Evolutionary conservation across 2,888 invertebrate genomes (phyloP), one percentile per base, ranked within the genome.

Genomic region (Cephus sareptanus): DNA sequence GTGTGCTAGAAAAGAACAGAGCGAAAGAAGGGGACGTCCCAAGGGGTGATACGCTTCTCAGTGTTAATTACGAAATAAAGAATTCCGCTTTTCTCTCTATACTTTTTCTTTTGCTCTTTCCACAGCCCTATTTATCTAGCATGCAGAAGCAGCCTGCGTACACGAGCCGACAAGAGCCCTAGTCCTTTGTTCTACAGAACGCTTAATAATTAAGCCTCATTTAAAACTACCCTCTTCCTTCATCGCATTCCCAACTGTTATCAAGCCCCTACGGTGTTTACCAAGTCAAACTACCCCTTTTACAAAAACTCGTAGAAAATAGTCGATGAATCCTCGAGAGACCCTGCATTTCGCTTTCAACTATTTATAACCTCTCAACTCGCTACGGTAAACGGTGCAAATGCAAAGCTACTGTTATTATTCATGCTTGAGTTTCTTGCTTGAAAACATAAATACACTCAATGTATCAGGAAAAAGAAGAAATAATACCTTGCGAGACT

Each of bases 1-100:
- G 30, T 30, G 13, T 30, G 56, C 56, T 56, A 56, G 56, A 56
- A 56, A 23, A 56, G 23, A 15, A 56, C 23, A 56, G 56, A 56
- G 9, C 23, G 9, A 56, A 56, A 23, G 9, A 56, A 56, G 56
- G 9, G 56, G 9, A 23, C 23, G 23, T 56, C 56, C 56, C 56
- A 56, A 56, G 56, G 56, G 40, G 40, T 6, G 40, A 40, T 40
- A 40, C 23, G 35, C 13, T 77, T n/a, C 15, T 34, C 37, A 23
- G 74, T n/a, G 34, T 34, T 77, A 56, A 75, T 80, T 78, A 78
- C 75, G 78, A 80, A 79, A 77, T 75, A 74, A 74, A 80, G 73
- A 77, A 80, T 82, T 80, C 79, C 78, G 70, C 76, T 68, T 79
- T 76, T 34, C 75, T 69, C 11, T 35, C 69, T 33, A 30, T 37